phyloP scores from a whole-genome alignment of 2,113 vertebrate species.

The Propithecus coquereli region DNA sequence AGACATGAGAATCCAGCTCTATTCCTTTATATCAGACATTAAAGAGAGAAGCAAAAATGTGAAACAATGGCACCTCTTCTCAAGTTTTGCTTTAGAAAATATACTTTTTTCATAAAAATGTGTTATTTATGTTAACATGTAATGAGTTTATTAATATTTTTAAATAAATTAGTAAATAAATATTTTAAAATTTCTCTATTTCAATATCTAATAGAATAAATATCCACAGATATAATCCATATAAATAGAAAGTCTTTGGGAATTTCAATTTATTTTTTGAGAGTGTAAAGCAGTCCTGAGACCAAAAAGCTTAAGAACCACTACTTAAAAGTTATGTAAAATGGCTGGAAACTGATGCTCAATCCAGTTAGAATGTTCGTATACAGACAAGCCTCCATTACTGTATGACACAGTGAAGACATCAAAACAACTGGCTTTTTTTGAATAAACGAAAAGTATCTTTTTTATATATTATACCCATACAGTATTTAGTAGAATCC shows the following conservation, averaged over 20 bases:
- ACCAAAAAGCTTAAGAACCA: neutral
- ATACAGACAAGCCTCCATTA: neutral
- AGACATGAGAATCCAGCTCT: neutral
- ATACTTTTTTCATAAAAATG: neutral
- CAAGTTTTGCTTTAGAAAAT: neutral
- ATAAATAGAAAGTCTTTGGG: neutral
- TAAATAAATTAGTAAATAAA: neutral
- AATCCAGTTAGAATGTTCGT: neutral
- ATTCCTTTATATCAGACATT: neutral
- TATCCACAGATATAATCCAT: neutral
- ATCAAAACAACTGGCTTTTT: neutral
- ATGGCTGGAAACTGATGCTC: neutral
- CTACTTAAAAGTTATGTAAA: neutral
- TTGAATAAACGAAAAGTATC: neutral
- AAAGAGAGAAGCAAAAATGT: neutral
- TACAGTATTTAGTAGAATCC: neutral
- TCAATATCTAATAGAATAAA: neutral
- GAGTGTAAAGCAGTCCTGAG: neutral
- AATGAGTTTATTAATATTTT: neutral
- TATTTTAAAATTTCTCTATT: neutral
- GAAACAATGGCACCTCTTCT: neutral
- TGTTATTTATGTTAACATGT: neutral
- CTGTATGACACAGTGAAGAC: neutral
- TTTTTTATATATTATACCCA: neutral
- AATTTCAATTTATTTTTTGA: neutral